Conservation (phyloP, 2,888 invertebrate species). For the Ornithoptera priamus region DNA sequence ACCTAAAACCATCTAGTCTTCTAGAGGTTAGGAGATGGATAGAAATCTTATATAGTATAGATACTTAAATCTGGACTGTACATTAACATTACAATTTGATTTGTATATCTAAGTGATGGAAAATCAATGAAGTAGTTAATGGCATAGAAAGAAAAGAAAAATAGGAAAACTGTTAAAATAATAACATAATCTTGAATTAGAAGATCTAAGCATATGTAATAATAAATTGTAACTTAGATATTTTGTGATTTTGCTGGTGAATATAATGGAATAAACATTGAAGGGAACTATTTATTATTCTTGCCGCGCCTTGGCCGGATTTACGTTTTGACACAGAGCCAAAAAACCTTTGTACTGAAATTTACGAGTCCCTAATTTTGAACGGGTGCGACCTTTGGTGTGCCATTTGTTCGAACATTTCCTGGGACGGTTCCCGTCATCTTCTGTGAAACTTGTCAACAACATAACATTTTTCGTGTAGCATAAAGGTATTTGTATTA, state of each 20-base stretch:
- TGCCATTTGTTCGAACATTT: conserved; percentile 13
- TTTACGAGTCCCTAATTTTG: conserved; percentile 40
- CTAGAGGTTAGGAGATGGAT: too few species aligned
- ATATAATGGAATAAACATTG: background rate
- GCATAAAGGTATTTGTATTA: too few species aligned
- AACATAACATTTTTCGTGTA: too few species aligned
- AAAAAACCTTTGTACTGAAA: conserved; percentile 35
- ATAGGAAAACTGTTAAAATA: too few species aligned
- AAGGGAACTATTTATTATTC: background rate
- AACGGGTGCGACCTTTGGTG: conserved; percentile 31
- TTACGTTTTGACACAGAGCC: conserved; percentile 37
- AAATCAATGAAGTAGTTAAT: too few species aligned
- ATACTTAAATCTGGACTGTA: too few species aligned
- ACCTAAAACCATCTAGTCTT: too few species aligned
- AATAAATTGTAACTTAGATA: background rate
- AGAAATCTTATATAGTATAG: too few species aligned
- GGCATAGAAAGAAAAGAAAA: too few species aligned
- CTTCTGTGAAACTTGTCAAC: background rate
- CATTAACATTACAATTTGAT: too few species aligned
- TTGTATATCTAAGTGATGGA: too few species aligned
- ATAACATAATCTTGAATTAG: background rate
- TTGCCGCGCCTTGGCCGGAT: conserved; percentile 12
- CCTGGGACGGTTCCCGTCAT: conserved; percentile 6
- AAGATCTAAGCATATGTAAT: background rate
- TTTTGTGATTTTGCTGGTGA: background rate